phyloP scores from a whole-genome alignment of 2,113 vertebrate species.

The Sakesphorus luctuosus region DNA sequence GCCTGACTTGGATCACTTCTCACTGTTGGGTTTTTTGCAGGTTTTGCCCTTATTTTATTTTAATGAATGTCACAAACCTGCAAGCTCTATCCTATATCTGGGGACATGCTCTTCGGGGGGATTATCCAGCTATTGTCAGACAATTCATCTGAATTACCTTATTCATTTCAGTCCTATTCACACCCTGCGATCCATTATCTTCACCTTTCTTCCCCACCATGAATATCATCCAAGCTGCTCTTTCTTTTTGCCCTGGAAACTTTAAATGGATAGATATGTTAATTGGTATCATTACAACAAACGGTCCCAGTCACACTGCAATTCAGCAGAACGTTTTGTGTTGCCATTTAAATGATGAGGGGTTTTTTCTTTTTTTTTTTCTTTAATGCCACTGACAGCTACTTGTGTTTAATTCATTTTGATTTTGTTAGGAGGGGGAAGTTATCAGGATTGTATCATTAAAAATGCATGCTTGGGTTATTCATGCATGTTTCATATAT shows the following conservation, averaged over 20 bases:
- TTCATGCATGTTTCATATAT: conserved; percentile 56
- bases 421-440: conserved; percentile 64
- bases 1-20: neutral
- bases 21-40: neutral
- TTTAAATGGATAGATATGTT: conserved; percentile 73
- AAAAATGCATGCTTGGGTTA: conserved; percentile 63
- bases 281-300: conserved; percentile 76
- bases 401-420: conserved; percentile 63
- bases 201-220: neutral
- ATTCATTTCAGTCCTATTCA: neutral
- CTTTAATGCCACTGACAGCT: conserved; percentile 41
- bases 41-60: neutral
- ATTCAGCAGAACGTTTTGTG: conserved; percentile 43
- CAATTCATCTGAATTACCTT: neutral
- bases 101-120: neutral
- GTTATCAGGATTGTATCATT: conserved; percentile 18
- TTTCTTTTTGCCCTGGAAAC: conserved; percentile 68
- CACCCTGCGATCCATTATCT: neutral
- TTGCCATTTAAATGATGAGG: conserved; percentile 58
- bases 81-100: neutral
- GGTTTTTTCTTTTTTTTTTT: neutral
- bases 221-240: conserved; percentile 49
- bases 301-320: conserved; percentile 63
- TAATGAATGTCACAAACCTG: neutral
- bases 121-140: neutral